Conservation (phyloP, 2,797 vertebrate species). For the Peromyscus eremicus region DNA sequence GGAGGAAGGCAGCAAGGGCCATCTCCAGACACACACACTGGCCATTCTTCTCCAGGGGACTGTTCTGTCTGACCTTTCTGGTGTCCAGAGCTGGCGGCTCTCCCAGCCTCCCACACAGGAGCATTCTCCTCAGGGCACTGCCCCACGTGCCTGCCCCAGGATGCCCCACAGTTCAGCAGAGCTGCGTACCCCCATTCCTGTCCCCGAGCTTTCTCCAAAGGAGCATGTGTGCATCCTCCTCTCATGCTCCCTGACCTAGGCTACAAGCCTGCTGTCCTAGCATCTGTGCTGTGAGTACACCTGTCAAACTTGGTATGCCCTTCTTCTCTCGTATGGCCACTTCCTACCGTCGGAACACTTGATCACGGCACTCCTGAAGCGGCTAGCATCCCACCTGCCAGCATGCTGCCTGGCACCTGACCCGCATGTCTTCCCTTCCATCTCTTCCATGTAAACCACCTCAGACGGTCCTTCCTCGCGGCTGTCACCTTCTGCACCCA, state of each 20-base stretch:
- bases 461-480: too few relatives aligned
- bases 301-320: background rate
- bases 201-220: background rate
- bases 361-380: fast-evolving
- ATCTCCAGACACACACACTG: background rate
- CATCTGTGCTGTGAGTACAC: background rate
- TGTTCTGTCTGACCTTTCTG: constrained; percentile 39
- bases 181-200: fast-evolving
- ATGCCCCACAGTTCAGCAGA: background rate
- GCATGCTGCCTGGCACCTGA: too few relatives aligned
- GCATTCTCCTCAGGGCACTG: constrained; percentile 59
- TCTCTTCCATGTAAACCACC: background rate
- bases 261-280: background rate
- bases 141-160: background rate
- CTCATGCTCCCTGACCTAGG: fast-evolving
- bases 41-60: constrained; percentile 41
- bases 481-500: background rate
- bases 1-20: background rate
- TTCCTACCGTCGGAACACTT: background rate
- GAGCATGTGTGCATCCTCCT: fast-evolving
- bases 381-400: background rate
- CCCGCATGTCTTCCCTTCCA: fast-evolving
- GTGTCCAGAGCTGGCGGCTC: background rate
- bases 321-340: background rate
- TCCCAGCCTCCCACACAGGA: background rate